These are phyloP conservation scores for Pseudolycoriella hygida DNA, from an alignment of 2,888 invertebrate species.

Conservation along the genomic window DNA sequence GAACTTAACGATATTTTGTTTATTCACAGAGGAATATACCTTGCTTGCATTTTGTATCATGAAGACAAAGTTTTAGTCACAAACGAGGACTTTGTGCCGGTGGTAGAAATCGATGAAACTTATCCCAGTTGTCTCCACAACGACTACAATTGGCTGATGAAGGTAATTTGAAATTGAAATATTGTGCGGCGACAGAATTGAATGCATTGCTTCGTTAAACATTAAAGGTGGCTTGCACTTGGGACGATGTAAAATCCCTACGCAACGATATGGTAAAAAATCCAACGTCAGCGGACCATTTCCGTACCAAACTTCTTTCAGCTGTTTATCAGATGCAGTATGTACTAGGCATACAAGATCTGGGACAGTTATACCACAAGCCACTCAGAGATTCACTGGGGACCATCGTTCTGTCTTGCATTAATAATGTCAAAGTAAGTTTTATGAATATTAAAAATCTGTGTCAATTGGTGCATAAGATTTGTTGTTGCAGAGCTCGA, in stretches of 20 bases:
- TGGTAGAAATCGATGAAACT: constrained; percentile 92
- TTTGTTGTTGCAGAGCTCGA: constrained; percentile 37
- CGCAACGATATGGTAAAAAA: constrained; percentile 91
- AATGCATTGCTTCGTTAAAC: constrained; percentile 1
- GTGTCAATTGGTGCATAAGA: neutral
- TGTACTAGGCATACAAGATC: constrained; percentile 76
- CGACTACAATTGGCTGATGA: constrained; percentile 97
- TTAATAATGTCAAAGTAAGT: constrained; percentile 38
- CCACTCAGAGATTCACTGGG: constrained; percentile 79
- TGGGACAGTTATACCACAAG: constrained; percentile 87
- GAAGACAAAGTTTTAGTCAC: constrained; percentile 93
- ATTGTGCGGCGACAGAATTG: neutral
- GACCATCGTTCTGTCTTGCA: constrained; percentile 76
- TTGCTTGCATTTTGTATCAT: constrained; percentile 84
- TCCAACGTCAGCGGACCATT: constrained; percentile 77
- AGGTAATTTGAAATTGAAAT: constrained; percentile 33
- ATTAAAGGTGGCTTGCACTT: constrained; percentile 71
- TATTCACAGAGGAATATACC: constrained; percentile 82
- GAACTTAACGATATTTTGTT: too few species aligned
- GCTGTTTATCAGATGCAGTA: constrained; percentile 88
- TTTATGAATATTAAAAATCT: neutral
- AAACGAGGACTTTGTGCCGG: constrained; percentile 91
- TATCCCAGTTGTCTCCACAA: constrained; percentile 80
- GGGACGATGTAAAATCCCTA: constrained; percentile 88
- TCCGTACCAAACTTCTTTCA: constrained; percentile 77